Evolutionary conservation across 2,888 invertebrate genomes (phyloP), one percentile per base, ranked within the genome.

Genomic region (Girardia tigrina): DNA sequence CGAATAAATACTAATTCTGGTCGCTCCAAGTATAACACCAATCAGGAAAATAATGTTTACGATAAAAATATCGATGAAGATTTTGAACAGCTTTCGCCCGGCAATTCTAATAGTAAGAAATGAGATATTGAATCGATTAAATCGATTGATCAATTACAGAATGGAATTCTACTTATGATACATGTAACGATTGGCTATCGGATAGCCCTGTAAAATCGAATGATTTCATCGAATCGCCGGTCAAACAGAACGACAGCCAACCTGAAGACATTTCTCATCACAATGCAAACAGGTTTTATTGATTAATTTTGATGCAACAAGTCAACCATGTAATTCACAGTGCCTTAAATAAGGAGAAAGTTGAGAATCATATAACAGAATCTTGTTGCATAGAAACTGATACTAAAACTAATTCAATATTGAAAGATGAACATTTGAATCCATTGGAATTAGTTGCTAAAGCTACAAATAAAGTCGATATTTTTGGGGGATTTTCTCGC

Each of bases 151-250:
- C 6, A n/a, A 8, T 56, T 56, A 56, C n/a, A 56, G 56, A 56
- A 56, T 56, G 56, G 56, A 56, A 16, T 56, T 4, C 56, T 56
- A 4, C n/a, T 56, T 56, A 56, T 56, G 56, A 56, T 12, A 16
- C 56, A 4, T 56, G 56, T 56, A 56, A 56, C n/a, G 56, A 56
- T 56, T 56, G 56, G 56, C n/a, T 56, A n/a, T 56, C 56, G n/a
- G 56, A 56, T 56, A 56, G n/a, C 23, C n/a, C 4, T 56, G 56
- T 4, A 6, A 56, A 56, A 56, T 12, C 8, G 4, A 56, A 16
- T 16, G 56, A 56, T 20, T 56, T 56, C 23, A 23, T 56, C n/a
- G 56, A 56, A n/a, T 56, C 23, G n/a, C n/a, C n/a, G 4, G 56
- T 8, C 4, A 56, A 56, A n/a, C n/a, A n/a, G n/a, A 20, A 56